Evolutionary conservation across 2,113 vertebrate species (phyloP).

Genomic region (Gulo gulo): DNA sequence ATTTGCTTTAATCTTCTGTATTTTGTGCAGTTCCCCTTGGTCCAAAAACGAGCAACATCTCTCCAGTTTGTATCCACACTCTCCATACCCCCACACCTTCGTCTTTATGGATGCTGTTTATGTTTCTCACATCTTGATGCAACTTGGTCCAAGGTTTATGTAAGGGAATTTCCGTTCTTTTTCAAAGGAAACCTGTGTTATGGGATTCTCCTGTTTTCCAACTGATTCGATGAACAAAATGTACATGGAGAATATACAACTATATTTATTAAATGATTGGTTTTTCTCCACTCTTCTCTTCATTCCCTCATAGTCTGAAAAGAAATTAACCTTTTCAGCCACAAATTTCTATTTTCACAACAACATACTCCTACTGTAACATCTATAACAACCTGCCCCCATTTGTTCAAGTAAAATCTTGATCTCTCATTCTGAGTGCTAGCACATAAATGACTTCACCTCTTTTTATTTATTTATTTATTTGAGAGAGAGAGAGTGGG

Average conservation of each 20-base stretch:
- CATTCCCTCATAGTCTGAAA: background rate
- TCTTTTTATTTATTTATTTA: background rate
- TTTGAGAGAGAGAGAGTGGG: background rate
- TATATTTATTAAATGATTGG: background rate
- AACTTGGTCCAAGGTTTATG: no score
- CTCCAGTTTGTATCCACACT: background rate
- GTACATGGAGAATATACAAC: background rate
- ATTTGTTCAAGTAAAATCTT: rapidly evolving
- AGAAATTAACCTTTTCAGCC: background rate
- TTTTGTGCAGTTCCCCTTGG: rapidly evolving
- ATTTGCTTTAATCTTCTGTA: background rate
- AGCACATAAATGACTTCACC: background rate
- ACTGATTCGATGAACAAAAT: background rate
- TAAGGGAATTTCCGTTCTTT: background rate
- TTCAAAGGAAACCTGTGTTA: background rate
- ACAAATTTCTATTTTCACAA: background rate
- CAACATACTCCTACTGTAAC: rapidly evolving
- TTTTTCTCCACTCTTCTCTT: background rate
- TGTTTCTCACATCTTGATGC: background rate
- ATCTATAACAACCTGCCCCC: no score
- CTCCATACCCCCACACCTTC: rapidly evolving
- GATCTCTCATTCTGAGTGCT: rapidly evolving
- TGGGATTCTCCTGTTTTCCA: background rate
- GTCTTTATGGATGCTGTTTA: rapidly evolving
- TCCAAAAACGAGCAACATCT: no score